Evolutionary conservation across 30 jellyfish, hydroid and myxozoan species (phyloP).

Genomic region (Catostylus mosaicus): DNA sequence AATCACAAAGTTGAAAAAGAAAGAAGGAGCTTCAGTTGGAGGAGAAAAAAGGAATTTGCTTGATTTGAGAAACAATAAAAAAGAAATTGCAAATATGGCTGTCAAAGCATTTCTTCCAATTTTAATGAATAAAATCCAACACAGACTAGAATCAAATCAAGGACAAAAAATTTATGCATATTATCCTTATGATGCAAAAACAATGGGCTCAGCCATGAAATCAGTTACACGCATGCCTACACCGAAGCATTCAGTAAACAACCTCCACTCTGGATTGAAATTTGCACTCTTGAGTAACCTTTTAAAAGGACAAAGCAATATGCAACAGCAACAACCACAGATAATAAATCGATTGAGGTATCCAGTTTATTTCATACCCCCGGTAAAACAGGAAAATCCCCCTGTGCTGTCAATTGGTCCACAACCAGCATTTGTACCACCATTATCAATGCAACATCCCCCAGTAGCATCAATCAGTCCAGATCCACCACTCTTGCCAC

Average conservation of each 20-base stretch:
- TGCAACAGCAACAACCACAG: conserved; percentile 39
- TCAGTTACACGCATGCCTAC: not conserved
- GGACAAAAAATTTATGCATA: conserved; percentile 39
- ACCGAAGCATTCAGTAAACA: conserved; percentile 1
- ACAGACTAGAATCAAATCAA: conserved; percentile 33
- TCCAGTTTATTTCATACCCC: conserved; percentile 71
- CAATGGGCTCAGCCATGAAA: not conserved
- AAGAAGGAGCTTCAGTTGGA: not conserved
- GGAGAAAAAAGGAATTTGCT: conserved; percentile 22
- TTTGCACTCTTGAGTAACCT: conserved; percentile 62
- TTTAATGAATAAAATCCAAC: conserved; percentile 45
- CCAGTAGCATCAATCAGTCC: conserved; percentile 74
- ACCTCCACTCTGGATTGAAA: conserved; percentile 25
- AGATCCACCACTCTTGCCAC: conserved; percentile 46
- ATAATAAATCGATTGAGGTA: conserved; percentile 41
- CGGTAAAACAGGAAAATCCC: conserved; percentile 33
- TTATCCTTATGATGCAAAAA: conserved; percentile 36
- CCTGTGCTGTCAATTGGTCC: conserved; percentile 76
- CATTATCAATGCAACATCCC: conserved; percentile 5
- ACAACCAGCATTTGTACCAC: conserved; percentile 69
- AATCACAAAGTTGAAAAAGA: not conserved
- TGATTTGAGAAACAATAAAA: conserved; percentile 14
- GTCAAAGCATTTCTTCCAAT: conserved; percentile 76
- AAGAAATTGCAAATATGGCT: conserved; percentile 72
- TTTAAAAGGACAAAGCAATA: conserved; percentile 17